These are phyloP conservation scores for Probaryconus sp. DNA, from an alignment of 1,140 invertebrate genomes.

Conservation along the genomic window DNA sequence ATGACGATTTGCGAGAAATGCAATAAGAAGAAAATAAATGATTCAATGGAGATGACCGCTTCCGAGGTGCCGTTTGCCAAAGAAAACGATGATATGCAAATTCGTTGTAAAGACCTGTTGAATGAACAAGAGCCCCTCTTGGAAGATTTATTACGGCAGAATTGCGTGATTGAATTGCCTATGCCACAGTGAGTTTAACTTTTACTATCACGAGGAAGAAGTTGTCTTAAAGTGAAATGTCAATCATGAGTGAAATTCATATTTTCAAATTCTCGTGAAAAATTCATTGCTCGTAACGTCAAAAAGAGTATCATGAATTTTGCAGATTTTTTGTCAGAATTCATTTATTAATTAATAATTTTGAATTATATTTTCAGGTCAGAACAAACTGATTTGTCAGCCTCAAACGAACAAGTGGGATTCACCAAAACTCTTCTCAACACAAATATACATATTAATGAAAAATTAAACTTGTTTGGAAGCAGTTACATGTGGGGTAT, in stretches of 20 bases:
- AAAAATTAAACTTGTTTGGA: slow-evolving; percentile 28
- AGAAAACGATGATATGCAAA: slow-evolving; percentile 41
- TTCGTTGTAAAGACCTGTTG: slow-evolving; percentile 2
- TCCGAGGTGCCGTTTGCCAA: background rate
- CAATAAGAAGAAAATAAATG: slow-evolving; percentile 22
- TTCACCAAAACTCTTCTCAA: slow-evolving; percentile 70
- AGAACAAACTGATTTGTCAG: slow-evolving; percentile 4
- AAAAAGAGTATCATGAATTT: no score
- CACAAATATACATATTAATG: slow-evolving; percentile 53
- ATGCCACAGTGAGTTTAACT: slow-evolving; percentile 78
- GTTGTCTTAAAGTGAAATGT: no score
- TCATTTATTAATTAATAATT: background rate
- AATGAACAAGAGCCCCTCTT: slow-evolving; percentile 60
- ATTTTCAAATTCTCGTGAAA: no score
- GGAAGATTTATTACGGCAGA: slow-evolving; percentile 73
- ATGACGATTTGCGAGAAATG: slow-evolving; percentile 23
- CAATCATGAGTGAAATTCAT: background rate
- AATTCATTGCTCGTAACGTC: no score
- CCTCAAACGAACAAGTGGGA: slow-evolving; percentile 59
- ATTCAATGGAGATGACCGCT: background rate
- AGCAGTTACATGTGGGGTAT: slow-evolving; percentile 72
- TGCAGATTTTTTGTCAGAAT: no score
- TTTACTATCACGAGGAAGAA: no score
- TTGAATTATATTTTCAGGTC: slow-evolving; percentile 61
- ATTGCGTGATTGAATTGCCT: slow-evolving; percentile 81